A percentile compares a stretch with the other conserved stretches of the same genome.
Evolutionary conservation across 2,797 vertebrate genomes (phyloP).

Genomic region (Ctenopoma multispine): DNA sequence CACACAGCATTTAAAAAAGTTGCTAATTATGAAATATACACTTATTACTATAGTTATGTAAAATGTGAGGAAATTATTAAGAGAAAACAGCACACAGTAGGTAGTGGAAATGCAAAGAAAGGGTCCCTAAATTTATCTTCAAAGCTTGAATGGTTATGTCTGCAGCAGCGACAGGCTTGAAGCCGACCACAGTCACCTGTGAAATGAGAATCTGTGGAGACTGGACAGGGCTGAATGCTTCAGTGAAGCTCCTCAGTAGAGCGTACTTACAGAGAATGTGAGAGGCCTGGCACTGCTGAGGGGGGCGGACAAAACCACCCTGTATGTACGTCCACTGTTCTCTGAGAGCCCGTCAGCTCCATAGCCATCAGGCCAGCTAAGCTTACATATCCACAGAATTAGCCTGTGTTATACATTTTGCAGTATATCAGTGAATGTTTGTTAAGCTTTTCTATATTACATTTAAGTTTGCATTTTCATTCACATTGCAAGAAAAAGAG

Average conservation of each 20-base stretch:
- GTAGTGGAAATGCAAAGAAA: conserved; percentile 78
- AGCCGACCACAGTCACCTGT: conserved; percentile 85
- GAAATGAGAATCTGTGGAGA: conserved; percentile 85
- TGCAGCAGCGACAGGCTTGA: conserved; percentile 77
- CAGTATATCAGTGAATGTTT: conserved; percentile 61
- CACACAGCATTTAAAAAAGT: conserved; percentile 31
- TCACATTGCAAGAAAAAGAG: conserved; percentile 50
- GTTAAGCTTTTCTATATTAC: conserved; percentile 60
- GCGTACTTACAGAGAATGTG: conserved; percentile 76
- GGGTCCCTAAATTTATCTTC: conserved; percentile 76
- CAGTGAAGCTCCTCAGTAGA: conserved; percentile 74
- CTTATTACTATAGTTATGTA: conserved; percentile 30
- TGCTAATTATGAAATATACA: background rate
- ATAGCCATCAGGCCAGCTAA: conserved; percentile 71
- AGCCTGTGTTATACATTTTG: conserved; percentile 59
- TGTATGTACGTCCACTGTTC: conserved; percentile 72
- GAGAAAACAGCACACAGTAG: conserved; percentile 61
- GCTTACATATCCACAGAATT: conserved; percentile 71
- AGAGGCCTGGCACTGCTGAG: conserved; percentile 73
- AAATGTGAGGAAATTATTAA: conserved; percentile 53
- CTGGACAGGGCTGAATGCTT: conserved; percentile 79
- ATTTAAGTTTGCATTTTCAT: conserved; percentile 46
- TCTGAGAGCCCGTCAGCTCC: conserved; percentile 71
- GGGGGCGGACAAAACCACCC: conserved; percentile 73
- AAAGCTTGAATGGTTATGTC: conserved; percentile 77